Evolutionary conservation across 2,888 invertebrate genomes (phyloP).

Genomic region (Aphidoletes aphidimyza): DNA sequence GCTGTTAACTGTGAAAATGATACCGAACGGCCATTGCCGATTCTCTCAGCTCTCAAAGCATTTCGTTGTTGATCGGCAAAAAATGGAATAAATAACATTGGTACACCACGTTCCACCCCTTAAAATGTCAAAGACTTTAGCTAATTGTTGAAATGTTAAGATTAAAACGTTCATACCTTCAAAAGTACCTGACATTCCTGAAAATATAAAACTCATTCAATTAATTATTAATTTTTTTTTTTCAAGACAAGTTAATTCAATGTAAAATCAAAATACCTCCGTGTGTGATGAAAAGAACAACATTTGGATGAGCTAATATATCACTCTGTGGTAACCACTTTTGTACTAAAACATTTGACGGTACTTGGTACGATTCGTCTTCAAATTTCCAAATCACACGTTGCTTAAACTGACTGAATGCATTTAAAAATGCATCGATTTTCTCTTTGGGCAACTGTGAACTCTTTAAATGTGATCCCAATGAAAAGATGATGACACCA

Average conservation of each 20-base stretch:
- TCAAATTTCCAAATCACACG: constrained; percentile 70
- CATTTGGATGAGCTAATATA: constrained; percentile 67
- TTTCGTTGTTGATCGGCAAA: constrained; percentile 67
- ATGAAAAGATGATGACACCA: constrained; percentile 67
- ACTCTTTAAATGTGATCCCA: constrained; percentile 67
- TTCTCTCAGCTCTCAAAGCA: constrained; percentile 63
- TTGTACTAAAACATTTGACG: constrained; percentile 66
- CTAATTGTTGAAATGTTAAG: neutral
- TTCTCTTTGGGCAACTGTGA: constrained; percentile 66
- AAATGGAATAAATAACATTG: constrained; percentile 67
- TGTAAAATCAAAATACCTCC: constrained; percentile 58
- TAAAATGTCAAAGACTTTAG: neutral
- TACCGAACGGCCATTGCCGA: constrained; percentile 65
- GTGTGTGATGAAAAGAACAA: constrained; percentile 67
- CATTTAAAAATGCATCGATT: constrained; percentile 60
- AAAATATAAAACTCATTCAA: neutral
- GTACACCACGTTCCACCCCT: constrained; percentile 63
- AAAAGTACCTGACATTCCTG: constrained; percentile 36
- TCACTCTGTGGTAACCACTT: constrained; percentile 71
- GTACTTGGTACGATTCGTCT: constrained; percentile 64
- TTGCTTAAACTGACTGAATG: constrained; percentile 67
- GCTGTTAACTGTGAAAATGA: constrained; percentile 64
- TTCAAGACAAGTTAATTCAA: neutral
- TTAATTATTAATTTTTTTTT: neutral
- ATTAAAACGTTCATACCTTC: neutral